Conservation (phyloP, 2,888 invertebrate genomes). For the Acanthosepion pharaonis region DNA sequence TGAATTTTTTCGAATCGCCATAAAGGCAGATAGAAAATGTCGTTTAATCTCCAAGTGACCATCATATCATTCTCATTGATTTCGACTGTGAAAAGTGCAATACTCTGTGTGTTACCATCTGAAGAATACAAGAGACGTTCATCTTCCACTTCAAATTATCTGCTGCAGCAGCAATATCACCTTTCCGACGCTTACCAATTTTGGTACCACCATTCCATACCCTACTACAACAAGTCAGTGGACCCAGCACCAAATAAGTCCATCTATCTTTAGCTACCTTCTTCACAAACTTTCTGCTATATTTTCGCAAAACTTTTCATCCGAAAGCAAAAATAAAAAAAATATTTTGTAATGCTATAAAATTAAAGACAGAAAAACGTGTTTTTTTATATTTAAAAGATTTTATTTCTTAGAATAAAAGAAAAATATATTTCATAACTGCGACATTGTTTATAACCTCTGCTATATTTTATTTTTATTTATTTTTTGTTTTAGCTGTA, state of each 20-base stretch:
- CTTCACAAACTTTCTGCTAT: not conserved
- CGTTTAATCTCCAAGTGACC: not conserved
- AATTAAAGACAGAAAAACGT: not conserved
- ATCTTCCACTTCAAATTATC: not conserved
- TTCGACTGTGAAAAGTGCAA: not conserved
- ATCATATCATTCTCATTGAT: not conserved
- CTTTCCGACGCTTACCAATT: not conserved
- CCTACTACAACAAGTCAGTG: not conserved
- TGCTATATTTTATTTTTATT: not conserved
- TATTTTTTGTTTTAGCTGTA: not conserved
- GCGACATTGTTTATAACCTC: not conserved
- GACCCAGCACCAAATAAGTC: not conserved
- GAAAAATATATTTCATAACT: not conserved
- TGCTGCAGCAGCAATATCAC: not conserved
- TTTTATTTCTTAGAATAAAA: not conserved
- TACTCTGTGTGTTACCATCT: not conserved
- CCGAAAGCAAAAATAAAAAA: not conserved
- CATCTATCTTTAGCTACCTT: not conserved
- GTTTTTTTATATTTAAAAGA: not conserved
- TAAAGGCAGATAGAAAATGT: not conserved
- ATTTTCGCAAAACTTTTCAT: not conserved
- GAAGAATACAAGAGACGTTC: conserved; percentile 46
- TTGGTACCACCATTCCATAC: not conserved
- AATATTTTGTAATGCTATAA: not conserved
- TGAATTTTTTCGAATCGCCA: no score